Evolutionary conservation across 2,888 invertebrate genomes (phyloP).

Genomic region (Thereva unica): DNA sequence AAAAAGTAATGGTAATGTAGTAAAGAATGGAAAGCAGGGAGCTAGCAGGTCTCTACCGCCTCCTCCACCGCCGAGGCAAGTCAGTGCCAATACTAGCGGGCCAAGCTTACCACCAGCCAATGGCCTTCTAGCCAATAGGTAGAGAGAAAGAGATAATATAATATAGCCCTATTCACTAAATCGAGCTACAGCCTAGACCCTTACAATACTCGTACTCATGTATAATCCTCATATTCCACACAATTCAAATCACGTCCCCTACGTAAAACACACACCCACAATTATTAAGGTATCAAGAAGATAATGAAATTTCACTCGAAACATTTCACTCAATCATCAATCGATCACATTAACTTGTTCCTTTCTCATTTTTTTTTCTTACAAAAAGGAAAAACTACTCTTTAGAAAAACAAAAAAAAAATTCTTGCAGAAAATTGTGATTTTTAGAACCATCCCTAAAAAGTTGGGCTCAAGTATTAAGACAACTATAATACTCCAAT

Average conservation of each 20-base stretch:
- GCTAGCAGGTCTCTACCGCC: conserved; percentile 32
- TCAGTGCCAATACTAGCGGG: conserved; percentile 37
- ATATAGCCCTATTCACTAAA: neutral
- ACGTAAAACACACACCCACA: no score
- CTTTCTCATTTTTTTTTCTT: no score
- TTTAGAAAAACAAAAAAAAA: neutral
- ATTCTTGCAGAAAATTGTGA: conserved; percentile 6
- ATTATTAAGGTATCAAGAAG: no score
- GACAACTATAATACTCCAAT: conserved; percentile 26
- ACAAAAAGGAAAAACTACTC: conserved; percentile 3
- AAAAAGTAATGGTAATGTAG: conserved; percentile 69
- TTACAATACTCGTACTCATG: neutral
- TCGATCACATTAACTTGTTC: no score
- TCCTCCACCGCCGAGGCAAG: conserved; percentile 5
- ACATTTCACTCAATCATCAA: no score
- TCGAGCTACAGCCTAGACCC: conserved; percentile 8
- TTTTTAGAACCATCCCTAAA: neutral
- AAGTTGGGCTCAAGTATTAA: conserved; percentile 30
- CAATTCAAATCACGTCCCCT: no score
- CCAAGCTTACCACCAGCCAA: conserved; percentile 53
- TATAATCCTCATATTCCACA: neutral
- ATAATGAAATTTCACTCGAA: no score
- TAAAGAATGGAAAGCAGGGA: conserved; percentile 60
- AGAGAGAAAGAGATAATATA: conserved; percentile 43
- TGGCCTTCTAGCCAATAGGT: conserved; percentile 55